phyloP scores from a whole-genome alignment of 2,888 invertebrate genomes.

The Volucella inflata region DNA sequence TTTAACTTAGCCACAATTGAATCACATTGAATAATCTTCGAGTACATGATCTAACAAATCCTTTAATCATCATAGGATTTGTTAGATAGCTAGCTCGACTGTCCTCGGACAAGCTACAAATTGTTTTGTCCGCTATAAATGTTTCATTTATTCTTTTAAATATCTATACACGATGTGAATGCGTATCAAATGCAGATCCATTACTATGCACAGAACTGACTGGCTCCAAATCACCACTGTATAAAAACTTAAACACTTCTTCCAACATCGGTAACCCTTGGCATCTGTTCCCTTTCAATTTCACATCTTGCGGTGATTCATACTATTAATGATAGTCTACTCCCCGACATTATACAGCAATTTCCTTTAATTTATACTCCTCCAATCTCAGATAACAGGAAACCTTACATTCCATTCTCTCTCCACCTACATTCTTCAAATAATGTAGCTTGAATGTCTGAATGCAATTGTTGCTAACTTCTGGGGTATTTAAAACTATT shows the following conservation, averaged over 20 bases:
- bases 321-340: no score
- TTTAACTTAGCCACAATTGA: conserved; percentile 56
- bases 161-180: conserved; percentile 62
- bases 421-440: conserved; percentile 21
- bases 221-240: conserved; percentile 35
- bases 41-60: conserved; percentile 44
- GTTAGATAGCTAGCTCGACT: no score
- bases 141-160: conserved; percentile 60
- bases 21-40: conserved; percentile 56
- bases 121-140: conserved; percentile 58
- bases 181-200: conserved; percentile 26
- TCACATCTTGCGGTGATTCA: no score
- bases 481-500: conserved; percentile 17
- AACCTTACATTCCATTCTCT: conserved; percentile 3
- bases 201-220: conserved; percentile 56
- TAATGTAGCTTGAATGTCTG: conserved; percentile 6
- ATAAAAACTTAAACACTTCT: no score
- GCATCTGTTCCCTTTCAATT: no score
- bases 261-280: no score
- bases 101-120: conserved; percentile 55
- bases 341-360: conserved; percentile 21
- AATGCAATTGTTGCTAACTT: not conserved
- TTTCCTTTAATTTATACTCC: conserved; percentile 11
- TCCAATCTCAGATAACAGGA: not conserved
- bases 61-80: conserved; percentile 64